Evolutionary conservation across 2,888 invertebrate species (phyloP).

Genomic region (Agrilus mali): DNA sequence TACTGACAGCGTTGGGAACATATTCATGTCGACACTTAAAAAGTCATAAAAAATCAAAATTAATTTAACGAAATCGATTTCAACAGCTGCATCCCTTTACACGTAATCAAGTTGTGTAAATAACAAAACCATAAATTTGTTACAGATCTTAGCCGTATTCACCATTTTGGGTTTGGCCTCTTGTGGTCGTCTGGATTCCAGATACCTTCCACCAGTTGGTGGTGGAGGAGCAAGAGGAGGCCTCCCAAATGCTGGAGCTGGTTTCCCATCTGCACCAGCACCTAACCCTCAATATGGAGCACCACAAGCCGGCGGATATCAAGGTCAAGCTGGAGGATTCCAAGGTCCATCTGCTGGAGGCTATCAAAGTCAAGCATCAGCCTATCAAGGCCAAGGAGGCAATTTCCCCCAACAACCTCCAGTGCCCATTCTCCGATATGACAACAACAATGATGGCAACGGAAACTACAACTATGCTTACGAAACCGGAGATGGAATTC

Average conservation of each 20-base stretch:
- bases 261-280: no score
- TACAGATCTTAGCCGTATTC: constrained; percentile 14
- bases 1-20: no score
- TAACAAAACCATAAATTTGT: neutral
- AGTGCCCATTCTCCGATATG: constrained; percentile 16
- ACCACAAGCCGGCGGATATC: constrained; percentile 2
- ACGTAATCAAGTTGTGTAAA: no score
- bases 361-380: neutral
- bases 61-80: no score
- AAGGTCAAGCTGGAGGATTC: constrained; percentile 1
- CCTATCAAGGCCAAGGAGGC: constrained; percentile 3
- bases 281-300: no score
- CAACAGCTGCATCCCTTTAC: no score
- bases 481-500: constrained; percentile 19
- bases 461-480: constrained; percentile 19
- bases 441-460: constrained; percentile 19
- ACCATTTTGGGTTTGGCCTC: constrained; percentile 20
- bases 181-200: constrained; percentile 21
- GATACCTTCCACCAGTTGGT: constrained; percentile 7
- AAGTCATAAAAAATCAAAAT: no score
- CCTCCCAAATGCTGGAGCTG: constrained; percentile 10
- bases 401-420: constrained; percentile 3
- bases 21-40: no score
- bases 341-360: constrained; percentile 1
- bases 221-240: constrained; percentile 8